These are phyloP conservation scores for Acinonyx jubatus DNA, from an alignment of 2,113 vertebrate genomes.

Conservation along the genomic window DNA sequence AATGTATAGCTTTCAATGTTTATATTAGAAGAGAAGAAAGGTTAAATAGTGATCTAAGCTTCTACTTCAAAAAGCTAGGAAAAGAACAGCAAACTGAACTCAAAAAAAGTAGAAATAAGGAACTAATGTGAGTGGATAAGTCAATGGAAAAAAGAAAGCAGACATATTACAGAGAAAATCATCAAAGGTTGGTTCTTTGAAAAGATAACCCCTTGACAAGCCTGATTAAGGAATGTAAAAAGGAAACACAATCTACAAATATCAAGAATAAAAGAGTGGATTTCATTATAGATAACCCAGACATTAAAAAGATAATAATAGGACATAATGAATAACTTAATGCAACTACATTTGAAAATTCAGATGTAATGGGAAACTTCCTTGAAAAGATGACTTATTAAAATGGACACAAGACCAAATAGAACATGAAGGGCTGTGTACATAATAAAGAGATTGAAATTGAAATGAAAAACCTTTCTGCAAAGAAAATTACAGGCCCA, in stretches of 20 bases:
- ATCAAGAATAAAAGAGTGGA: not conserved
- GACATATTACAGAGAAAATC: not conserved
- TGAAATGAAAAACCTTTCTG: not conserved
- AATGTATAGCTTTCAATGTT: not conserved
- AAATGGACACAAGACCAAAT: not conserved
- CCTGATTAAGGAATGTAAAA: slow-evolving; percentile 3
- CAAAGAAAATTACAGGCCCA: not conserved
- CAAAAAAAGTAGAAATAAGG: not conserved
- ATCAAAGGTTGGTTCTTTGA: not conserved
- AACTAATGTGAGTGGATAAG: not conserved
- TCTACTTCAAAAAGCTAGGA: not conserved
- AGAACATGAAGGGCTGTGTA: not conserved
- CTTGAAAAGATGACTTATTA: not conserved
- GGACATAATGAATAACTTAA: not conserved
- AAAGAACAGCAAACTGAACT: not conserved
- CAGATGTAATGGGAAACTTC: not conserved
- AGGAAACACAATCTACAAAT: not conserved
- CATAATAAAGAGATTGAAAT: not conserved
- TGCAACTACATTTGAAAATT: not conserved
- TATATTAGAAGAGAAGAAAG: not conserved
- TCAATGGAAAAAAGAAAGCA: not conserved
- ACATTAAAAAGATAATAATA: not conserved
- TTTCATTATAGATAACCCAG: not conserved
- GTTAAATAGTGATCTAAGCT: not conserved
- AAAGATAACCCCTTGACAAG: not conserved